Percentiles rank a stretch among this genome's conserved stretches.
These are phyloP conservation scores for Suillia variegata DNA, from an alignment of 2,888 invertebrate genomes.

Conservation along the genomic window DNA sequence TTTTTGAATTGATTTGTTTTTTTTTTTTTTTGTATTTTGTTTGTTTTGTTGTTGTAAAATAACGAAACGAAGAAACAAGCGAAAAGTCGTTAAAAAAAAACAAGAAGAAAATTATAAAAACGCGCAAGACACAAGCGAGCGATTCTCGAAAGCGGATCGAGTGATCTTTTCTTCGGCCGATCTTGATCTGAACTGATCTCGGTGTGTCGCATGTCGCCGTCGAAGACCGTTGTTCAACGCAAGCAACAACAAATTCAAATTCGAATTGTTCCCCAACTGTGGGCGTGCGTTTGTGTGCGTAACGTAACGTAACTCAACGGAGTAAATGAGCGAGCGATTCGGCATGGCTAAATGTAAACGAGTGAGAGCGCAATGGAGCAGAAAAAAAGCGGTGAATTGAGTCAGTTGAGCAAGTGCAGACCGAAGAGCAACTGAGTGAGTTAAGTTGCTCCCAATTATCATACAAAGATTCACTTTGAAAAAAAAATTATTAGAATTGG, in stretches of 20 bases:
- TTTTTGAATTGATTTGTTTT: background rate
- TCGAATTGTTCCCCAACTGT: conserved; percentile 3
- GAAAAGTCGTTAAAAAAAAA: too few relatives aligned
- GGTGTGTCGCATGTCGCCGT: conserved; percentile 32
- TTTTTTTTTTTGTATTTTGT: too few relatives aligned
- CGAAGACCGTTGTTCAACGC: conserved; percentile 35
- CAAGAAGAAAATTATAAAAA: background rate
- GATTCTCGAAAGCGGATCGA: conserved; percentile 21
- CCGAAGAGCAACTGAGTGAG: too few relatives aligned
- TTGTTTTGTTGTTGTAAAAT: too few relatives aligned
- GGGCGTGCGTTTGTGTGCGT: background rate
- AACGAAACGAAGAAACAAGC: too few relatives aligned
- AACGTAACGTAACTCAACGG: too few relatives aligned
- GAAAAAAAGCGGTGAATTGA: background rate
- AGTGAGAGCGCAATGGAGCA: background rate
- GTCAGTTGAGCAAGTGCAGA: too few relatives aligned
- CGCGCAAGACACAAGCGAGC: conserved; percentile 6
- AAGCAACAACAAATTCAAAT: conserved; percentile 20
- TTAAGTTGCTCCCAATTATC: too few relatives aligned
- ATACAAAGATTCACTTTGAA: too few relatives aligned
- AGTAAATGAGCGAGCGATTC: too few relatives aligned
- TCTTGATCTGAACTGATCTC: conserved; percentile 47
- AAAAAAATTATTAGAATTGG: too few relatives aligned
- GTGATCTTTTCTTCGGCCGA: conserved; percentile 41
- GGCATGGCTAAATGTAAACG: background rate